Evolutionary conservation across 2,797 vertebrate genomes (phyloP), one percentile per base, ranked within the genome.

Genomic region (Lagorchestes hirsutus): DNA sequence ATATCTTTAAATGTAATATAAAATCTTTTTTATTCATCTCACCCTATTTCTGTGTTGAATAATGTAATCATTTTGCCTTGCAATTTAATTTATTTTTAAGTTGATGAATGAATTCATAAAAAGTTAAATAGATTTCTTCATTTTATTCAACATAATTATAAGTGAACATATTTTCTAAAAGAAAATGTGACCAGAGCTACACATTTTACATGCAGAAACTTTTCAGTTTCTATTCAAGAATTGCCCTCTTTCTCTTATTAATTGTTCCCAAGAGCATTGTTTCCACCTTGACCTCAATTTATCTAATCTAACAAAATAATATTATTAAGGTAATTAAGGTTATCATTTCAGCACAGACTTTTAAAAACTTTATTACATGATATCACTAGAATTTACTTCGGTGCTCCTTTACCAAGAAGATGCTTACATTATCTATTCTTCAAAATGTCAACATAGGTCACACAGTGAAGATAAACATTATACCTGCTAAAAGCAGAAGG

Each of bases 231-330:
- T 52, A 8, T 52, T 67, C 13, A 92, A 94, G 46, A 90, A 55
- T 91, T 1, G 40, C 6, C 16, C 95, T 93, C 34, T 5, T 62
- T 95, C 34, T 82, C 55, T 93, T 82, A 93, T 93, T 50, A 46
- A 92, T 55, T 96, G 90, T 11, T 93, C 16, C 50, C 4, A 8
- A 6, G 54, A 74, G 58, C 52, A 96, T 91, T 94, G 0, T 59
- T 95, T 97, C 87, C 96, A 67, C 1, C 92, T 95, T 22, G 1
- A 91, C 55, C 27, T 96, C 34, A 87, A 34, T 90, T 97, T 95
- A 96, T 55, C 74, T 5, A 92, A 95, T 94, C 95, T 3, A 95
- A 28, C 1, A 11, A 58, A 95, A 56, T 96, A 62, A 96, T 34
- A 16, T 13, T 91, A 55, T 31, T 93, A 50, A 67, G 95, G 54